Conservation (phyloP, 2,113 vertebrate species). For the Hydrochoerus hydrochaeris region DNA sequence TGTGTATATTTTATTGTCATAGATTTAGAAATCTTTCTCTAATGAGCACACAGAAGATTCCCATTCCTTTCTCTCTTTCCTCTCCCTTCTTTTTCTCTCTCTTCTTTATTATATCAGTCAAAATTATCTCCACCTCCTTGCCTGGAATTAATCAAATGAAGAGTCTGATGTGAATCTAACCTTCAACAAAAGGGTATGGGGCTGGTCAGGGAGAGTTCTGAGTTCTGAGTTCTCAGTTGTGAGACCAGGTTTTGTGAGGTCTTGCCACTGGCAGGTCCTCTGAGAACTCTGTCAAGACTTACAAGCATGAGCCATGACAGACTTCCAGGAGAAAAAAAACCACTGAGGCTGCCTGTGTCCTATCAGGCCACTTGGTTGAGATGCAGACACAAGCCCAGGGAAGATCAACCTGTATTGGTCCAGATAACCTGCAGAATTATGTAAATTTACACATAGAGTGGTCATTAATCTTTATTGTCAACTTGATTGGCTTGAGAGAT, state of each 20-base stretch:
- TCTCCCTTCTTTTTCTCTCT: neutral
- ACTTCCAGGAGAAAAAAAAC: neutral
- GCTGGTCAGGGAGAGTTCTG: neutral
- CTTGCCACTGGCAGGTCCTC: neutral
- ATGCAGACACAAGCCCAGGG: neutral
- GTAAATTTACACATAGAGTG: too few relatives aligned
- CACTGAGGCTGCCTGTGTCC: rapidly evolving
- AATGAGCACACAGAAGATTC: neutral
- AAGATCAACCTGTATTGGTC: neutral
- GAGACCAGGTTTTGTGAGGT: rapidly evolving
- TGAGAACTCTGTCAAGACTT: neutral
- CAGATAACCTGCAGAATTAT: neutral
- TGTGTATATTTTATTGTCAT: neutral
- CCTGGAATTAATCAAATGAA: neutral
- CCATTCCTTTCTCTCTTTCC: neutral
- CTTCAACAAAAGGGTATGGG: neutral
- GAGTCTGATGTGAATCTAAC: neutral
- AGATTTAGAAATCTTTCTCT: neutral
- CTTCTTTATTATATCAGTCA: neutral
- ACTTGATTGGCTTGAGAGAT: neutral
- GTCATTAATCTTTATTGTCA: neutral
- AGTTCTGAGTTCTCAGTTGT: neutral
- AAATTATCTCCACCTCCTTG: neutral
- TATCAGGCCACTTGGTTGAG: neutral
- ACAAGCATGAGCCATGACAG: neutral